These are phyloP conservation scores for Zootoca vivipara DNA, from an alignment of 2,113 vertebrate species.

Conservation along the genomic window DNA sequence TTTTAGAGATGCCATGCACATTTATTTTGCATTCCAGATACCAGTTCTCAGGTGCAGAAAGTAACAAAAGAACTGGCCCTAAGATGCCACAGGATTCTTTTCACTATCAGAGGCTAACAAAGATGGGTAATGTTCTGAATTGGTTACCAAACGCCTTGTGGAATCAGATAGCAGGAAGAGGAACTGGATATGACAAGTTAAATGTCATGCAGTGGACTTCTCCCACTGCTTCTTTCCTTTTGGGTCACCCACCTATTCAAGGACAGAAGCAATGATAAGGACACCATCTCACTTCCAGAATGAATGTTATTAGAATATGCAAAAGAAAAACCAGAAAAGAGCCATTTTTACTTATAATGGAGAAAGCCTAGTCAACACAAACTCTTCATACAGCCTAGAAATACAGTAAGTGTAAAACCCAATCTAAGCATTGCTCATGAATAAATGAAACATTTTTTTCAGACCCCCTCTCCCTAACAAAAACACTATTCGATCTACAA, in stretches of 20 bases:
- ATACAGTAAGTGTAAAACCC: neutral
- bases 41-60: neutral
- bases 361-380: neutral
- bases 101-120: too few relatives aligned
- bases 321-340: neutral
- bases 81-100: neutral
- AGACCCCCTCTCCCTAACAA: conserved; percentile 7
- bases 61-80: neutral
- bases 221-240: neutral
- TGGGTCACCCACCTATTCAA: neutral
- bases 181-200: accelerated
- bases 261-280: neutral
- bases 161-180: conserved; percentile 5
- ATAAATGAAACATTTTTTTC: neutral
- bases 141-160: accelerated
- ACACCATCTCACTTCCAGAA: neutral
- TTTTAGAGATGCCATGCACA: neutral
- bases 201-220: neutral
- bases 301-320: neutral
- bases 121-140: neutral
- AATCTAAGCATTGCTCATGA: neutral
- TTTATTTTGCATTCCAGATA: neutral
- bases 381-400: neutral
- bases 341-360: neutral
- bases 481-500: conserved; percentile 26